Evolutionary conservation across 2,797 vertebrate genomes (phyloP), one percentile per base, ranked within the genome.

Genomic region (Notoglanidium macrostoma): DNA sequence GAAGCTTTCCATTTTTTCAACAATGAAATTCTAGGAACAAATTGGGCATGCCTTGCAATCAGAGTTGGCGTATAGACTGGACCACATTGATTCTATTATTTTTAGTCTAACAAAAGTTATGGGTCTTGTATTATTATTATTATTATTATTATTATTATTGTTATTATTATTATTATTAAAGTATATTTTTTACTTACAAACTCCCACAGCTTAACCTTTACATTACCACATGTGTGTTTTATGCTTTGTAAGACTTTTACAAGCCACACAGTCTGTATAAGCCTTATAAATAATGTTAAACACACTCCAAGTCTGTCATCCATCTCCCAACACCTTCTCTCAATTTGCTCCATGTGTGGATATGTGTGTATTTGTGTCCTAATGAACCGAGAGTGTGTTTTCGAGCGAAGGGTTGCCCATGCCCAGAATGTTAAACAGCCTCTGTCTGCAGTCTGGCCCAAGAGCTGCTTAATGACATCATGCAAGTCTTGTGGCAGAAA

Each of bases 401-500:
- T 67, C 81, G 90, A 59, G 85, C 40, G 82, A 91, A 76, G 70
- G 63, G 91, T 81, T 90, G 85, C 77, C 57, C 46, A 88, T 87
- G 89, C 90, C 67, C 83, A 84, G 90, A 92, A 92, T 92, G 92
- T 93, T 93, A 93, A 94, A 89, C 88, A 91, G 65, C 21, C 51
- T 55, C 67, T 84, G 49, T 87, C 54, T 91, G 49, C 86, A 89
- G 86, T 89, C 91, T 61, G 23, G 90, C 91, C 89, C 87, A 91
- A 92, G 91, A 72, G 92, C 87, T 90, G 88, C 87, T 91, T 91
- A 91, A 90, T 87, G 86, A 90, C 90, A 93, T 89, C 84, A 90
- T 73, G 35, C 70, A 76, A 70, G 78, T 74, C 68, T 84, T 74
- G 81, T 86, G 85, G 81, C 81, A 85, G 17, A n/a, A 35, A 73